A percentile compares a stretch with the other conserved stretches of the same genome.
Evolutionary conservation across 2,797 vertebrate species (phyloP).

Genomic region (Amblyopsis hoosieri): DNA sequence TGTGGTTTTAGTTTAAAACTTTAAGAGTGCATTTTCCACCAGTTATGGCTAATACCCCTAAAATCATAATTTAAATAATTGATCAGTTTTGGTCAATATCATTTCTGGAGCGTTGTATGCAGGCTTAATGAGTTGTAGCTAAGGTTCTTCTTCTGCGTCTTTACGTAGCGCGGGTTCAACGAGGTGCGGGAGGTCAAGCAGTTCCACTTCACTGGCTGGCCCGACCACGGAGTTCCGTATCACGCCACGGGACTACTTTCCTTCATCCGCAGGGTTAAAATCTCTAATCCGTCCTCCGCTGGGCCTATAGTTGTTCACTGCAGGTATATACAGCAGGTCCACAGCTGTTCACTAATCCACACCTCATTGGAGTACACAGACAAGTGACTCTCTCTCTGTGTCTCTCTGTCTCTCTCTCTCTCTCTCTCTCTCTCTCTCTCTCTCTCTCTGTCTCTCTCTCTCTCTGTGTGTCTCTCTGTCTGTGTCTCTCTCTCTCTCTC

Average conservation of each 20-base stretch:
- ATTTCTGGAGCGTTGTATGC: too few species aligned
- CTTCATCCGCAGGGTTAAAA: constrained; percentile 95
- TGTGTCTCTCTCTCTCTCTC: not conserved
- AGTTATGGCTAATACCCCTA: too few species aligned
- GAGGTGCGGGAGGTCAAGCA: constrained; percentile 98
- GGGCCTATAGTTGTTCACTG: constrained; percentile 98
- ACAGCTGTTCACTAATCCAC: not conserved
- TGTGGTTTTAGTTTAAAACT: too few species aligned
- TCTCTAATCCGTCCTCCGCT: constrained; percentile 95
- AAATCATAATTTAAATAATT: too few species aligned
- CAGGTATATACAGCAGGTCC: constrained; percentile 79
- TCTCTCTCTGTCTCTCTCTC: not conserved
- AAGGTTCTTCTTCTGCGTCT: constrained; percentile 5
- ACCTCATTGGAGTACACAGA: not conserved
- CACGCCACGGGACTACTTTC: constrained; percentile 98
- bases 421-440: constrained; percentile 20
- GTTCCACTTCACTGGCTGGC: constrained; percentile 99
- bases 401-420: constrained; percentile 24
- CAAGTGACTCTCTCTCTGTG: not conserved
- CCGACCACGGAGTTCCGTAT: constrained; percentile 97
- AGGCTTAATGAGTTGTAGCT: too few species aligned
- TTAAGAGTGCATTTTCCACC: too few species aligned
- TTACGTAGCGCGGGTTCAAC: constrained; percentile 89
- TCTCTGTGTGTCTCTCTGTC: not conserved
- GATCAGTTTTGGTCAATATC: too few species aligned